Conservation (phyloP, 2,113 vertebrate genomes). For the Ptyas mucosa region DNA sequence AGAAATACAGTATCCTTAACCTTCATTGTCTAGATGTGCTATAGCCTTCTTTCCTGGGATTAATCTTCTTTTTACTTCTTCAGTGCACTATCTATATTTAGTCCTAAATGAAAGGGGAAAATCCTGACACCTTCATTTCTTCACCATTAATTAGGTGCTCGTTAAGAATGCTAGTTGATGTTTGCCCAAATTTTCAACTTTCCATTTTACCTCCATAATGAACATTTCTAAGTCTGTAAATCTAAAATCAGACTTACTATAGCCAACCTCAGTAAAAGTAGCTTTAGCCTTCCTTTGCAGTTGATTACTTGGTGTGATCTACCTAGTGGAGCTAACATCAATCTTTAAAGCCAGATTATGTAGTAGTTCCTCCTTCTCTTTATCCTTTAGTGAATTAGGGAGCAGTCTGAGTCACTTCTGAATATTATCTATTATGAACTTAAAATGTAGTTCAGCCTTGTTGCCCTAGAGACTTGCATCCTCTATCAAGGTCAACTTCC, state of each 20-base stretch:
- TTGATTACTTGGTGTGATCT: neutral
- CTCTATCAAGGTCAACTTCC: neutral
- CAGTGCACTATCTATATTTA: neutral
- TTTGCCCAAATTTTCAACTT: neutral
- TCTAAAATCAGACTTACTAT: neutral
- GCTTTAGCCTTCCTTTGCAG: neutral
- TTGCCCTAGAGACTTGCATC: neutral
- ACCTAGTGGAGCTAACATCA: neutral
- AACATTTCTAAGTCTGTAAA: neutral
- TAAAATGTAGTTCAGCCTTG: neutral
- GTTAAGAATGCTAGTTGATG: neutral
- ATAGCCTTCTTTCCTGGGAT: neutral
- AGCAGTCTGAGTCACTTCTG: neutral
- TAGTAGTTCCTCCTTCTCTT: neutral
- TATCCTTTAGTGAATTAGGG: neutral
- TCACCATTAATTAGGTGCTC: neutral
- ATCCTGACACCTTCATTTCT: neutral
- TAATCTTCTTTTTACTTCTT: neutral
- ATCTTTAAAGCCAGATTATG: neutral
- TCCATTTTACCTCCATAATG: neutral
- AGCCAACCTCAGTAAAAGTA: neutral
- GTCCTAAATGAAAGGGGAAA: neutral
- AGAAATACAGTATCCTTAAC: neutral
- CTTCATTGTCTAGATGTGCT: neutral
- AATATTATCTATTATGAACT: neutral